Base-by-base conservation (phyloP, 2,888 invertebrate genomes). In the Coenonympha arcania region DNA sequence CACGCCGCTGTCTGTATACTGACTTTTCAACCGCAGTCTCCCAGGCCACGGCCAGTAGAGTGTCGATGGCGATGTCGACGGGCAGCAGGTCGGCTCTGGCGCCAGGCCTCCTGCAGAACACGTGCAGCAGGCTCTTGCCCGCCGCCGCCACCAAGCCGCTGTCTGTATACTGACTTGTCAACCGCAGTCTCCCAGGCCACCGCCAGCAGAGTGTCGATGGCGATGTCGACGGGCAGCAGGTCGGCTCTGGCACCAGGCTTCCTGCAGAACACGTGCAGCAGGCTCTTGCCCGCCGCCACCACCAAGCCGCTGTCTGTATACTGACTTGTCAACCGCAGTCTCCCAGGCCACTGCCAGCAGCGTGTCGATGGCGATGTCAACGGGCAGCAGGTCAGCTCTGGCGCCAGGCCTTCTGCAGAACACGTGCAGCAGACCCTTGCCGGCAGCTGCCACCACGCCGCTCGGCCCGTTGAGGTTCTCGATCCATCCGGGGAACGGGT, bases 391-490 rank as follows among this genome's bases (percentile, higher is more conserved):
- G 74, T 96, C 95, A 0, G 92, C 89, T 0, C 85, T 72, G 0
- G 89, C 81, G 0, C 83, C 66, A 0, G 79, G 71, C 52, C 89
- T 82, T 11, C 88, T 88, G 54, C 89, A 88, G 71, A 91, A 83
- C 3, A 92, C 90, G 44, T 93, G 90, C 18, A 95, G 72, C 1
- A 96, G 79, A 0, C 84, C 95, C 73, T 92, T 92, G 8, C 93
- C 93, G 1, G 90, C 88, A 0, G 90, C 93, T 0, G 91, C 79
- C 56, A 94, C 68, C 50, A 93, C 77, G 0, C 91, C 96, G 48
- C 93, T 91, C 0, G 96, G 95, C 0, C 98, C 98, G 79, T 97
- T 96, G 57, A 94, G 91, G 74, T 96, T 98, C 75, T 98, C 97
- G n/a, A 95, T 87, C 97, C 97, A 98, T 1, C 96, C 96, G 0